A percentile compares a stretch with the other conserved stretches of the same genome.
These are phyloP conservation scores for Neolamprologus caudopunctatus DNA, from an alignment of 2,113 vertebrate species.

Conservation along the genomic window DNA sequence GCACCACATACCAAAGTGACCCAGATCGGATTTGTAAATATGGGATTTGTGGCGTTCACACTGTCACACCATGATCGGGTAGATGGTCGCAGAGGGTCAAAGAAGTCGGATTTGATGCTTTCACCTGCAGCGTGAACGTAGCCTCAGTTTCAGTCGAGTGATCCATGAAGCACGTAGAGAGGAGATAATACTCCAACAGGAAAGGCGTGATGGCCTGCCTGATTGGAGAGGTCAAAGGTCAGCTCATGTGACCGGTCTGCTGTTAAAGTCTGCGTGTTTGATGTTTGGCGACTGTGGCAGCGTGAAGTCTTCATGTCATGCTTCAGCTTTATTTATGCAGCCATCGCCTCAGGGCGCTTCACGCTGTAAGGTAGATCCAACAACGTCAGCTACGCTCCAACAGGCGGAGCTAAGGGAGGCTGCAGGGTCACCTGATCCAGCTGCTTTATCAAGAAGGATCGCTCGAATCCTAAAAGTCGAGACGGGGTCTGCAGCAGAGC, in stretches of 20 bases:
- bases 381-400: neutral
- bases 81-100: accelerated
- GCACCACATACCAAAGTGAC: accelerated
- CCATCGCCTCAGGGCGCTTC: neutral
- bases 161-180: neutral
- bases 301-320: neutral
- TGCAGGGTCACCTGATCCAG: neutral
- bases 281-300: neutral
- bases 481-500: neutral
- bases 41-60: too few species aligned
- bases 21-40: accelerated
- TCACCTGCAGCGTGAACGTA: accelerated
- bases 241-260: neutral
- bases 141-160: neutral
- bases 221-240: neutral
- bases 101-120: neutral
- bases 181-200: neutral
- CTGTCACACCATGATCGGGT: accelerated
- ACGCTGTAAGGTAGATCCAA: neutral
- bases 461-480: neutral
- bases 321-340: neutral
- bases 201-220: neutral
- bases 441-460: neutral
- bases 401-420: neutral
- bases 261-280: neutral